Evolutionary conservation across 1,140 invertebrate species (phyloP).

Genomic region (Pseudomyrmex flavicornis): DNA sequence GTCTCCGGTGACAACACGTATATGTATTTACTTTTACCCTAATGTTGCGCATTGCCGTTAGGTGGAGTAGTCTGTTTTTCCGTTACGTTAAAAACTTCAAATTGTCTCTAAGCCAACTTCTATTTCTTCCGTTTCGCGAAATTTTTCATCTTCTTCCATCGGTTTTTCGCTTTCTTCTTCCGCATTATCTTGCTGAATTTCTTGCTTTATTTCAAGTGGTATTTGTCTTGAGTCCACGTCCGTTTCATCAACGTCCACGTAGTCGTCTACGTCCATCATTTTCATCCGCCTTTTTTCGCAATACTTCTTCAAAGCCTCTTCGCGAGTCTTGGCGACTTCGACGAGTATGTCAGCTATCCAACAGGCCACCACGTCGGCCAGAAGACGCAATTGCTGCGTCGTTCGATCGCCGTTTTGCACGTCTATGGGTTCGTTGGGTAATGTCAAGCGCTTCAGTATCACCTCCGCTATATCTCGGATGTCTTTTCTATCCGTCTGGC

Average conservation of each 20-base stretch:
- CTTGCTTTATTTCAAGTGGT: neutral
- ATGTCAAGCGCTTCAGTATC: slow-evolving; percentile 74
- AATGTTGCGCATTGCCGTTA: too few relatives aligned
- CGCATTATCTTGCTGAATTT: neutral
- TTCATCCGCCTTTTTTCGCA: slow-evolving; percentile 59
- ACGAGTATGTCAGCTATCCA: slow-evolving; percentile 80
- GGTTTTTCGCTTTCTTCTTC: slow-evolving; percentile 14
- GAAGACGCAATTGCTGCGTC: slow-evolving; percentile 79
- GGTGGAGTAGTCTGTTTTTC: neutral
- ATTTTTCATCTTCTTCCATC: neutral
- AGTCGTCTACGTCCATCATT: neutral
- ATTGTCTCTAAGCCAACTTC: neutral
- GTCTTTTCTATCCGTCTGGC: slow-evolving; percentile 73
- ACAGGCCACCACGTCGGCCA: slow-evolving; percentile 78
- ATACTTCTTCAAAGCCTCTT: slow-evolving; percentile 66
- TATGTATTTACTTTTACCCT: too few relatives aligned
- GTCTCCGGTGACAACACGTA: too few relatives aligned
- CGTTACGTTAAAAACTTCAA: neutral
- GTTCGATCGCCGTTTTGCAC: slow-evolving; percentile 71
- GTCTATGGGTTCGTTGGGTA: slow-evolving; percentile 68
- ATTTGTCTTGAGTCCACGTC: neutral
- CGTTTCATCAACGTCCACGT: neutral
- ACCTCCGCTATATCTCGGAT: slow-evolving; percentile 78
- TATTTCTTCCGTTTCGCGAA: neutral
- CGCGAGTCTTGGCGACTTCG: slow-evolving; percentile 74